Conservation (phyloP, 1,140 invertebrate species). For the Ostrea edulis region DNA sequence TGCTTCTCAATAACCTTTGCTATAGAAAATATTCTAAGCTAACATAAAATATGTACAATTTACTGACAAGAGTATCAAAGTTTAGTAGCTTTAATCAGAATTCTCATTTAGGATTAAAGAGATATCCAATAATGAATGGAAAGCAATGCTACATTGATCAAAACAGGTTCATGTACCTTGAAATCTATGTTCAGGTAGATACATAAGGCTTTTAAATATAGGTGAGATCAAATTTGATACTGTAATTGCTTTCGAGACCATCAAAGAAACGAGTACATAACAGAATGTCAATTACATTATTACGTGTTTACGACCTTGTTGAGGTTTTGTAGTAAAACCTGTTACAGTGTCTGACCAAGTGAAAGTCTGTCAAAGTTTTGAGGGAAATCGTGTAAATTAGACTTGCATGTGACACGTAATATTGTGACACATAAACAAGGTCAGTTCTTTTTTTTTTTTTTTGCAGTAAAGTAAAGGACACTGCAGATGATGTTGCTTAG, state of each 20-base stretch:
- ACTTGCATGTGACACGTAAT: too few species aligned
- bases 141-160: background rate
- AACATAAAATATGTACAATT: background rate
- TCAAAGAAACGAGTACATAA: constrained; percentile 16
- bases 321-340: background rate
- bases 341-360: constrained; percentile 26
- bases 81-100: background rate
- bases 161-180: constrained; percentile 14
- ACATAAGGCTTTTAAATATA: constrained; percentile 10
- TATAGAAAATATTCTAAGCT: background rate
- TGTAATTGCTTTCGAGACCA: constrained; percentile 25
- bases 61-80: background rate
- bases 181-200: constrained; percentile 24
- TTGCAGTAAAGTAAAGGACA: background rate
- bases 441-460: background rate
- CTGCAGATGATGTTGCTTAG: background rate
- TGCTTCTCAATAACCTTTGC: background rate
- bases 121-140: background rate
- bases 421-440: too few species aligned
- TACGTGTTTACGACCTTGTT: constrained; percentile 30
- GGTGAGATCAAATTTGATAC: constrained; percentile 37
- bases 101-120: background rate
- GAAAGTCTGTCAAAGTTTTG: background rate
- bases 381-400: background rate
- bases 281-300: constrained; percentile 12